Conservation (phyloP, 2,113 vertebrate species). For the Mystacornis crossleyi region DNA sequence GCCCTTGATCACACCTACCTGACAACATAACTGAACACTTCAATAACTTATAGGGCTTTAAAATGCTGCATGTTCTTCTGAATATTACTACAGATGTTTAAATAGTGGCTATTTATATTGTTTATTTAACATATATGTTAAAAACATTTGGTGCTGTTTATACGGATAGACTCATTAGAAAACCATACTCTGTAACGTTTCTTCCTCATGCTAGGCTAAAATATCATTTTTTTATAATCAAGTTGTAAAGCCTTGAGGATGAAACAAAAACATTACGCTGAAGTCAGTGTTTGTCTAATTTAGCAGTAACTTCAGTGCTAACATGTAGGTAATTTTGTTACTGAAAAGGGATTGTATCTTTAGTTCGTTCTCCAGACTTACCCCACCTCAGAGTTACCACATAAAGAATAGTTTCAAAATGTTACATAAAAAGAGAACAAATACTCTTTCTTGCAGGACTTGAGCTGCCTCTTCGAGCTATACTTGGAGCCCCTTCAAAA, state of each 20-base stretch:
- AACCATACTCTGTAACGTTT: background rate
- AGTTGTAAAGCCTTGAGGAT: background rate
- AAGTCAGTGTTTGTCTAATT: background rate
- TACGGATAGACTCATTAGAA: background rate
- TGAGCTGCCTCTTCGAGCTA: slow-evolving; percentile 91
- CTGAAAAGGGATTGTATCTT: background rate
- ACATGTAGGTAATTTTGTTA: background rate
- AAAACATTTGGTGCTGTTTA: background rate
- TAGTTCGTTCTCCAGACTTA: background rate
- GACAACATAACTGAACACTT: background rate
- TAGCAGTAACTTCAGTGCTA: background rate
- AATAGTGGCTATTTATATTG: background rate
- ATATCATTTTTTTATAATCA: background rate
- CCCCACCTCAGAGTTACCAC: background rate
- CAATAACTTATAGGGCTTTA: background rate
- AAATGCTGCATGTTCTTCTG: background rate
- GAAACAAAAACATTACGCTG: background rate
- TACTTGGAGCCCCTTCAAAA: slow-evolving; percentile 95
- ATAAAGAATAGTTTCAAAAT: background rate
- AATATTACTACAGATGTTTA: background rate
- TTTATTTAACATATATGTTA: background rate
- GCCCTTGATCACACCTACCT: background rate
- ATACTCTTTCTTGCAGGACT: slow-evolving; percentile 78
- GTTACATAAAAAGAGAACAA: background rate
- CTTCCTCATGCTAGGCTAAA: background rate